Base-by-base conservation (phyloP, 1,140 invertebrate species). In the Ruditapes philippinarum region DNA sequence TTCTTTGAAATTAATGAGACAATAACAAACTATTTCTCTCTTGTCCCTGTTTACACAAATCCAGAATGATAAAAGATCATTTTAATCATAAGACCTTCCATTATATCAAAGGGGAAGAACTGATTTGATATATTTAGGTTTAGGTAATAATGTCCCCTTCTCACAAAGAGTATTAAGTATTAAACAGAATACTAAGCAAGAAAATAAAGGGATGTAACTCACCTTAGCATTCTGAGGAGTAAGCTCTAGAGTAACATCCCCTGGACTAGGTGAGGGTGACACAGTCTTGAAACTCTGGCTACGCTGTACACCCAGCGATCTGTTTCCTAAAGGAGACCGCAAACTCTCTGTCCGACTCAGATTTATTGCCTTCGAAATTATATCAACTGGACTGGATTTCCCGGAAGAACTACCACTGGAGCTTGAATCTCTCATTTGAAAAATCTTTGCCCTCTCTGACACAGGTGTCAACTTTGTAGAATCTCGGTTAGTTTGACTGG, bases 161-260 rank as follows among this genome's bases (percentile, higher is more conserved):
- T n/a, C n/a, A n/a, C n/a, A n/a, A n/a, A n/a, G n/a, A n/a, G n/a
- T n/a, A n/a, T n/a, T n/a, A n/a, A n/a, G n/a, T n/a, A n/a, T n/a
- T n/a, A n/a, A n/a, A n/a, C 45, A 49, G 9, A 49, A 19, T 49
- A 49, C 45, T n/a, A n/a, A n/a, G n/a, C n/a, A n/a, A n/a, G n/a
- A n/a, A n/a, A n/a, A n/a, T n/a, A n/a, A 88, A 88, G 85, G 40
- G 54, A 51, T 28, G 31, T 49, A 9, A 88, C 85, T 54, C 45
- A 88, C 85, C 57, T 80, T 40, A 22, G 42, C 12, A 45, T 88
- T 79, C 62, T 88, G 85, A 33, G 70, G 70, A 33, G 76, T 45
- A n/a, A 88, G 85, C 25, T 88, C 85, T 19, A 88, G 85, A 88
- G 85, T 88, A 28, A 88, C 57, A 60, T 88, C 76, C 76, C 85